These are phyloP conservation scores for Elymnias hypermnestra DNA, from an alignment of 1,140 invertebrate species.

Conservation along the genomic window DNA sequence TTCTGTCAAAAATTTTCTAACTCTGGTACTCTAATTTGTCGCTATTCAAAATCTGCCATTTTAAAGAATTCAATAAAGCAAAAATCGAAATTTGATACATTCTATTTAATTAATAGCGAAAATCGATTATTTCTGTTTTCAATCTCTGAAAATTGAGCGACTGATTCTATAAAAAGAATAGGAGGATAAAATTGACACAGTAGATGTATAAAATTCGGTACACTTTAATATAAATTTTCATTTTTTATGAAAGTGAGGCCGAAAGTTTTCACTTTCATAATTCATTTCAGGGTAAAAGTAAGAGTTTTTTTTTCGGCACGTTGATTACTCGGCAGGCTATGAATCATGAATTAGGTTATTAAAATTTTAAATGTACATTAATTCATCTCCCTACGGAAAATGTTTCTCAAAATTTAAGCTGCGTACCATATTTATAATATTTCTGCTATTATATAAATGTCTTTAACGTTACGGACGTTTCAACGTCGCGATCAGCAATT, in stretches of 20 bases:
- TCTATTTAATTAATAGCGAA: too few species aligned
- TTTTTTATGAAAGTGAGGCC: conserved; percentile 1
- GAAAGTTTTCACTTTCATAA: conserved; percentile 13
- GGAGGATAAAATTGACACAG: too few species aligned
- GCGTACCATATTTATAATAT: not conserved
- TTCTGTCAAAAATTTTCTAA: too few species aligned
- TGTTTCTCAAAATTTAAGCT: not conserved
- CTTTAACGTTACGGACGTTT: not conserved
- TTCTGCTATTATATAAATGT: not conserved
- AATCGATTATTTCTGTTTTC: too few species aligned
- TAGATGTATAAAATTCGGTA: too few species aligned
- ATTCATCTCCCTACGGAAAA: conserved; percentile 2
- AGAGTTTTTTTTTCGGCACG: conserved; percentile 10
- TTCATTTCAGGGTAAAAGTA: conserved; percentile 4
- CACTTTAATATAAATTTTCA: not conserved
- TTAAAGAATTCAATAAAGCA: too few species aligned
- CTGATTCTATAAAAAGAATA: too few species aligned
- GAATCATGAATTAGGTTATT: conserved; percentile 17
- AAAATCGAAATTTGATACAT: too few species aligned
- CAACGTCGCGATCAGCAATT: not conserved
- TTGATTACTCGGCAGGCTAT: conserved; percentile 17
- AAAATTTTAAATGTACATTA: conserved; percentile 11
- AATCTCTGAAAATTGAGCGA: too few species aligned
- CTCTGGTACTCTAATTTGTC: too few species aligned
- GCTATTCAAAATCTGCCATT: too few species aligned